These are phyloP conservation scores for Coelopa frigida DNA, from an alignment of 1,140 invertebrate species.

Conservation along the genomic window DNA sequence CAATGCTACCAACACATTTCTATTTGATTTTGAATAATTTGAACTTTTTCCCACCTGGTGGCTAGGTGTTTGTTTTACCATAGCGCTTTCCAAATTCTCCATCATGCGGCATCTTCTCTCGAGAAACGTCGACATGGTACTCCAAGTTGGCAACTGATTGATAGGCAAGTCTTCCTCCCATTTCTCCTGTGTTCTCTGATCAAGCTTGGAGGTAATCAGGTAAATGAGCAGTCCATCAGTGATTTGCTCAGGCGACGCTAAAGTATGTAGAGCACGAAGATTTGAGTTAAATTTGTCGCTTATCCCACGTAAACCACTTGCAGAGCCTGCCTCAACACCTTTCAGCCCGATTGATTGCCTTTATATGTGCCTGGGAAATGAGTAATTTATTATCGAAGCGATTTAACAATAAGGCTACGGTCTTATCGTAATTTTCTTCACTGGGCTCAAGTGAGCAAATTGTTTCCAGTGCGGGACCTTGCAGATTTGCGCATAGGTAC, in stretches of 20 bases:
- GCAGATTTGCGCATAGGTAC: not conserved
- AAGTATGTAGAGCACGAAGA: conserved; percentile 5
- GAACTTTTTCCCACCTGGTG: not conserved
- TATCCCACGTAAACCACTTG: not conserved
- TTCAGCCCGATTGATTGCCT: not conserved
- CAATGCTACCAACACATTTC: not conserved
- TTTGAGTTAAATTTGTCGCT: conserved; percentile 2
- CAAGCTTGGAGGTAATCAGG: not conserved
- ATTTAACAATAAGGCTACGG: not conserved
- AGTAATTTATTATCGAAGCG: conserved; percentile 4
- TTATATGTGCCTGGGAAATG: conserved; percentile 3
- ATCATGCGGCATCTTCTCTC: conserved; percentile 2
- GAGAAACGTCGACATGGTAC: not conserved
- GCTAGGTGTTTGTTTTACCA: not conserved
- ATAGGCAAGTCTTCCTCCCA: conserved; percentile 1
- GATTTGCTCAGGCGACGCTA: not conserved
- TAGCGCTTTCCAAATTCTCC: conserved; percentile 1
- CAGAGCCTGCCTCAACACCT: not conserved
- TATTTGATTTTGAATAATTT: not conserved
- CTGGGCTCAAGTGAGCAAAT: not conserved
- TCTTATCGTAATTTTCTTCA: conserved; percentile 1
- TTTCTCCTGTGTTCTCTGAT: not conserved
- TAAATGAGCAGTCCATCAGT: not conserved
- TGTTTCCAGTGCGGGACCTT: not conserved
- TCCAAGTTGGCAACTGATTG: conserved; percentile 4